phyloP scores from a whole-genome alignment of 2,888 invertebrate species.

The Dione vanillae region DNA sequence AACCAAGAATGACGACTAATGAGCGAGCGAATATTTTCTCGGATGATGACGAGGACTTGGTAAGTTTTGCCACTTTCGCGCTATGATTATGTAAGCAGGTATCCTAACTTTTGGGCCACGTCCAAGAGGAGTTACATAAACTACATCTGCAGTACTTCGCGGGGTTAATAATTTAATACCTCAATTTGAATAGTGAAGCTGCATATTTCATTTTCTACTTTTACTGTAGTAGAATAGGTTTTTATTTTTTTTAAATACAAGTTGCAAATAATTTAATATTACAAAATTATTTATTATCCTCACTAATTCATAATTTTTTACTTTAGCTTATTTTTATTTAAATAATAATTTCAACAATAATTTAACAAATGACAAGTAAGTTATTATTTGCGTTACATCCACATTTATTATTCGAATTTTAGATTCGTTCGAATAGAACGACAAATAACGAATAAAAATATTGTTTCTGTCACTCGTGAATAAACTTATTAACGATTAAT shows the following conservation, averaged over 20 bases:
- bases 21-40: conserved; percentile 76
- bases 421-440: no score
- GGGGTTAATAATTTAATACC: conserved; percentile 36
- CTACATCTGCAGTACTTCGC: conserved; percentile 52
- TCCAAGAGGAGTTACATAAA: conserved; percentile 56
- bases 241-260: neutral
- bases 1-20: conserved; percentile 73
- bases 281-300: no score
- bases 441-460: no score
- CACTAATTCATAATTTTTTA: no score
- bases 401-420: no score
- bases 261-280: no score
- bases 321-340: no score
- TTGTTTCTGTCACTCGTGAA: no score
- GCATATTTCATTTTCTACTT: conserved; percentile 20
- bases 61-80: conserved; percentile 54
- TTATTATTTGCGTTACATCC: no score
- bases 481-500: no score
- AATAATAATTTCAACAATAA: no score
- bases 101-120: conserved; percentile 50
- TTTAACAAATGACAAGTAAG: no score
- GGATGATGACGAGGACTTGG: conserved; percentile 79
- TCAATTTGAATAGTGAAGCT: conserved; percentile 12
- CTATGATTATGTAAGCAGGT: conserved; percentile 54
- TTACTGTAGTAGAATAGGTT: neutral